phyloP scores from a whole-genome alignment of 2,113 vertebrate genomes.

The Marmota flaviventris region DNA sequence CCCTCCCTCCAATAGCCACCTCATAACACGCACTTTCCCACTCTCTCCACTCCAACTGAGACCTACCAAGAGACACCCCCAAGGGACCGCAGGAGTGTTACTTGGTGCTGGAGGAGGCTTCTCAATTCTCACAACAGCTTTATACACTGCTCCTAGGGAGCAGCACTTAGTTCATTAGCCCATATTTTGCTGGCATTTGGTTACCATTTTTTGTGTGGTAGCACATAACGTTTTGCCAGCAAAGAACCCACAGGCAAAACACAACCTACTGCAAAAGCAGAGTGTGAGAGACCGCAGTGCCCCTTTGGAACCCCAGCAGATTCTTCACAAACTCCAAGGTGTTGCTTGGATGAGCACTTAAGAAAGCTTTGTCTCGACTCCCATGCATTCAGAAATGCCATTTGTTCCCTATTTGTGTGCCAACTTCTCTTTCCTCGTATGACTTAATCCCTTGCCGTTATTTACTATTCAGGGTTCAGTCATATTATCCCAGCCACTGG shows the following conservation, averaged over 20 bases:
- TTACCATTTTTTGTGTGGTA: no score
- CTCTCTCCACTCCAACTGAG: not conserved
- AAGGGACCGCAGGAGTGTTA: rapidly evolving
- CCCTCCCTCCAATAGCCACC: not conserved
- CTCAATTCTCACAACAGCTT: not conserved
- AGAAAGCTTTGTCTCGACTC: not conserved
- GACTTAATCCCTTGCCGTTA: not conserved
- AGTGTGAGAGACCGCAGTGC: not conserved
- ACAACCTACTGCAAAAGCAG: not conserved
- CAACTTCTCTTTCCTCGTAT: not conserved
- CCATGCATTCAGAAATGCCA: not conserved
- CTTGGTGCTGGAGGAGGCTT: not conserved
- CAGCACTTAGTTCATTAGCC: no score
- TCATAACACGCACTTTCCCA: not conserved
- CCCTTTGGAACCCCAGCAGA: not conserved
- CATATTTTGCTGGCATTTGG: not conserved
- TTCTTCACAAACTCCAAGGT: not conserved
- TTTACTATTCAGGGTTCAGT: not conserved
- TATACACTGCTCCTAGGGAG: not conserved
- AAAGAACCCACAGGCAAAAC: not conserved
- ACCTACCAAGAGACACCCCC: not conserved
- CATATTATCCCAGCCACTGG: not conserved
- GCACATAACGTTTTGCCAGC: rapidly evolving
- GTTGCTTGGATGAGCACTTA: not conserved
- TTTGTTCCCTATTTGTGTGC: not conserved